phyloP scores from a whole-genome alignment of 1,140 invertebrate species.

The Nymphalis io region DNA sequence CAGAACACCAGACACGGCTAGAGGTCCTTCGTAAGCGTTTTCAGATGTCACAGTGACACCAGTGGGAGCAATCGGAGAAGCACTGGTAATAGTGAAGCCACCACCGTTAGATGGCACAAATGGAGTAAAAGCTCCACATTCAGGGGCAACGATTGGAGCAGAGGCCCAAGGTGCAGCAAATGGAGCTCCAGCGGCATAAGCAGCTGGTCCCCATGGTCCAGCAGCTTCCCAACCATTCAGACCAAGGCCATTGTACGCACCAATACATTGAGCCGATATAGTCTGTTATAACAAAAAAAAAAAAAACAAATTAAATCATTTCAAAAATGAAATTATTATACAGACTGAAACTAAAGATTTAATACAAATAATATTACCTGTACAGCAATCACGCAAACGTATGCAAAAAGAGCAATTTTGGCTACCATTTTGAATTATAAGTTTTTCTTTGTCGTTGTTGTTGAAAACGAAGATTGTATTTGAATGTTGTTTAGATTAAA shows the following conservation, averaged over 20 bases:
- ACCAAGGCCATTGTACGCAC: conserved; percentile 19
- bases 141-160: neutral
- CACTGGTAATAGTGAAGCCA: conserved; percentile 36
- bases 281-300: conserved; percentile 3
- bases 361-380: neutral
- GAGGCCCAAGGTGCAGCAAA: conserved; percentile 9
- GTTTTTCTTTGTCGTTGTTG: neutral
- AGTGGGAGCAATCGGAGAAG: conserved; percentile 41
- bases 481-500: neutral
- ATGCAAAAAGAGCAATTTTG: neutral
- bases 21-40: conserved; percentile 45
- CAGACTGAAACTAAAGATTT: neutral
- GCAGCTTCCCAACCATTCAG: neutral
- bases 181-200: conserved; percentile 16
- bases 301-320: neutral
- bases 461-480: neutral
- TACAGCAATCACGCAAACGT: neutral
- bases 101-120: conserved; percentile 36
- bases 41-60: conserved; percentile 48
- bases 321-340: neutral
- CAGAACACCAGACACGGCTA: conserved; percentile 44
- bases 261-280: conserved; percentile 31
- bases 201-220: neutral
- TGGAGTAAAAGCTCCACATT: conserved; percentile 6
- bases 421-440: neutral